Evolutionary conservation across 2,797 vertebrate species (phyloP).

Genomic region (Sebastes alutus): DNA sequence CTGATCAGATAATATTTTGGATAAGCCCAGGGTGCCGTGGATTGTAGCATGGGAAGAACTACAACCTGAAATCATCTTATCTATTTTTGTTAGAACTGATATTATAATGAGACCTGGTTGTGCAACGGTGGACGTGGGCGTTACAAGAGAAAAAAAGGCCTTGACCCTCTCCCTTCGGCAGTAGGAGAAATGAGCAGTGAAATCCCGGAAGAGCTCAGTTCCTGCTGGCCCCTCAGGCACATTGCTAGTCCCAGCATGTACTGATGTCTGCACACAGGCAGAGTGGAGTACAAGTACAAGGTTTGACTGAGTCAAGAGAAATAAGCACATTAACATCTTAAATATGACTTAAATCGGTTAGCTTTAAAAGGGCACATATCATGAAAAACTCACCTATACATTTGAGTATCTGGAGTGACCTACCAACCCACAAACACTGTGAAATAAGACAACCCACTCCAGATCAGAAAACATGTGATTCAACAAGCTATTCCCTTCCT

Average conservation of each 20-base stretch:
- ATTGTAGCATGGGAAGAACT: constrained; percentile 6
- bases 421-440: too few relatives aligned
- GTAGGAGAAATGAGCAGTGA: constrained; percentile 53
- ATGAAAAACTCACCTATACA: not conserved
- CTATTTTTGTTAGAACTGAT: constrained; percentile 41
- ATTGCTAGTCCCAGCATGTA: constrained; percentile 75
- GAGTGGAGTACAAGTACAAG: constrained; percentile 14
- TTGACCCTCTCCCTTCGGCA: constrained; percentile 56
- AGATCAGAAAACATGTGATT: too few relatives aligned
- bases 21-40: not conserved
- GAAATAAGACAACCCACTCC: too few relatives aligned
- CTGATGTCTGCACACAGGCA: constrained; percentile 56
- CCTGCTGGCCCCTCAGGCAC: constrained; percentile 67
- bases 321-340: not conserved
- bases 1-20: constrained; percentile 17
- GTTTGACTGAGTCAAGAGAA: constrained; percentile 19
- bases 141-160: constrained; percentile 40
- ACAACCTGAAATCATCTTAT: constrained; percentile 17
- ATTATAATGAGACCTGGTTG: constrained; percentile 49
- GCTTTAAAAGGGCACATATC: not conserved
- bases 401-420: too few relatives aligned
- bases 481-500: too few relatives aligned
- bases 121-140: constrained; percentile 65
- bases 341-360: not conserved
- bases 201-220: constrained; percentile 68